These are phyloP conservation scores for Phyllostomus discolor DNA, from an alignment of 2,113 vertebrate genomes.

Conservation along the genomic window DNA sequence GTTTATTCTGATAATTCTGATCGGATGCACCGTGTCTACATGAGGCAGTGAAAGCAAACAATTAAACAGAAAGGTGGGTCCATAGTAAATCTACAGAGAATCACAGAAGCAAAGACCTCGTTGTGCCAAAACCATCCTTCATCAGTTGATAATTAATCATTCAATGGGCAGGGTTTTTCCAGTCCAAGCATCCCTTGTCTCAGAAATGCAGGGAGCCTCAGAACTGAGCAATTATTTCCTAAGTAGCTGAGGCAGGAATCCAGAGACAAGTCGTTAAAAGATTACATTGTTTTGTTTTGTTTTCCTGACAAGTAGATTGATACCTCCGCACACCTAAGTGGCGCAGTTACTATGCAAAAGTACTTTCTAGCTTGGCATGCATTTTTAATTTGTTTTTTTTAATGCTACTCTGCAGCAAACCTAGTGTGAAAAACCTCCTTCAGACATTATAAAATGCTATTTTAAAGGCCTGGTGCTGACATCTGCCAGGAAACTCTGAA, in stretches of 20 bases:
- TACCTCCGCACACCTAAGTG: not conserved
- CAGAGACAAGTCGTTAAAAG: not conserved
- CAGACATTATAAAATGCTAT: not conserved
- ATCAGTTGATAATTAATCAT: not conserved
- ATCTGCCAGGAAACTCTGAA: conserved; percentile 36
- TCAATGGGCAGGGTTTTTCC: not conserved
- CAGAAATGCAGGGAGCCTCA: not conserved
- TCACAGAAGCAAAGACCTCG: not conserved
- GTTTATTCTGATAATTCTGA: conserved; percentile 66
- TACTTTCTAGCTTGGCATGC: not conserved
- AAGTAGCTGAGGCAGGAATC: not conserved
- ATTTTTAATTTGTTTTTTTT: conserved; percentile 15
- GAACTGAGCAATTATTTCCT: not conserved
- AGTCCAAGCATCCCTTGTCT: not conserved
- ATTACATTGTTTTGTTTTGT: not conserved
- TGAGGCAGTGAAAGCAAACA: conserved; percentile 76
- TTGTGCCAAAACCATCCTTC: not conserved
- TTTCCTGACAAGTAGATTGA: conserved; percentile 37
- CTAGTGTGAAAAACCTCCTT: not conserved
- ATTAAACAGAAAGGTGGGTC: conserved; percentile 66
- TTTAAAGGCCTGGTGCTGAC: conserved; percentile 23
- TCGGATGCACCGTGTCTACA: conserved; percentile 63
- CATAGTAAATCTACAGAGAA: not conserved
- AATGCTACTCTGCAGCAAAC: not conserved
- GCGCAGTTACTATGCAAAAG: conserved; percentile 16